A percentile compares a stretch with the other conserved stretches of the same genome.
Conservation (phyloP, 2,113 vertebrate genomes). For the Crotalus helleri region DNA sequence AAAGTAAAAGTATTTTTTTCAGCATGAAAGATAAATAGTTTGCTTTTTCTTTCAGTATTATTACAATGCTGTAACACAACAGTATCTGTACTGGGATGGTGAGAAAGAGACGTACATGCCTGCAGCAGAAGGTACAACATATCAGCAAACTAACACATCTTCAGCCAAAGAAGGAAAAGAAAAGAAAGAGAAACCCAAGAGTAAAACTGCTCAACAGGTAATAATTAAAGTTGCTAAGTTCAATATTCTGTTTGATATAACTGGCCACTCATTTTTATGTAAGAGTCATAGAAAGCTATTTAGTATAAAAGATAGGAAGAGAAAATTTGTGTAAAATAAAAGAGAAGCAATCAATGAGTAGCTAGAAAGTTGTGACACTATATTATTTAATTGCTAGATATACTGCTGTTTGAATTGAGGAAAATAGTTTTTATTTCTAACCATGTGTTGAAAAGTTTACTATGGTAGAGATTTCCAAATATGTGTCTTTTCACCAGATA, state of each 20-base stretch:
- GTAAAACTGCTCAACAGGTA: slow-evolving; percentile 98
- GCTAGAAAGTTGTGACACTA: background rate
- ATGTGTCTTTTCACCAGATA: background rate
- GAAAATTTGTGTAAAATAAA: background rate
- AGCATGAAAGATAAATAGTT: background rate
- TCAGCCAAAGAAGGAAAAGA: slow-evolving; percentile 83
- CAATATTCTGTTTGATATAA: background rate
- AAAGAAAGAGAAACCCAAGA: slow-evolving; percentile 98
- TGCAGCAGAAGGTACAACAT: slow-evolving; percentile 70
- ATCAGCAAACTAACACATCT: slow-evolving; percentile 69
- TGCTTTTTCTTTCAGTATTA: slow-evolving; percentile 80
- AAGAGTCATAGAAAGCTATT: background rate
- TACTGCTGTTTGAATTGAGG: background rate
- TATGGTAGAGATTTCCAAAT: background rate
- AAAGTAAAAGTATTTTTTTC: background rate
- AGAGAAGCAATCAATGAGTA: background rate
- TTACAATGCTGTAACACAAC: slow-evolving; percentile 95
- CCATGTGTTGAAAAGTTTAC: background rate
- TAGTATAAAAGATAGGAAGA: background rate
- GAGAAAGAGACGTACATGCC: slow-evolving; percentile 93
- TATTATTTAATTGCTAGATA: background rate
- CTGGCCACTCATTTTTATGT: background rate
- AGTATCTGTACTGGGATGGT: slow-evolving; percentile 97
- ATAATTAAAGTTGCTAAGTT: background rate
- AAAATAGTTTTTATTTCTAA: background rate